Conservation (phyloP, 64 coral and sea anemone species). For the Porites australiensis region DNA sequence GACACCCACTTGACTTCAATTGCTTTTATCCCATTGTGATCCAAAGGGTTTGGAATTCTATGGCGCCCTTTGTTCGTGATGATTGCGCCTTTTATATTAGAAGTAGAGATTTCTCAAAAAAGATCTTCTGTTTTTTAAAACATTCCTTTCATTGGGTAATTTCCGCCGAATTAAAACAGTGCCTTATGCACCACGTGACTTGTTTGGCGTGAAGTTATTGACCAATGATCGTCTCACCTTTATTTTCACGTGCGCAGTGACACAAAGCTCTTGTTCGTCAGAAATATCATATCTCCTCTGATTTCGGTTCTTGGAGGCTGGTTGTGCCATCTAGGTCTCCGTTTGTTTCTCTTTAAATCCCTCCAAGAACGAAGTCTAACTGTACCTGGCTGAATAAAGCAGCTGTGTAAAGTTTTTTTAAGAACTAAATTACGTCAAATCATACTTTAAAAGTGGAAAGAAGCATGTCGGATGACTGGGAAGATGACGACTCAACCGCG, state of each 20-base stretch:
- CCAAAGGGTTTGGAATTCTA: too few relatives aligned
- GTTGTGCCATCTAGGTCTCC: not conserved
- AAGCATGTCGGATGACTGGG: slow-evolving; percentile 80
- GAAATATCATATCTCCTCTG: not conserved
- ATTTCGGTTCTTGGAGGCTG: not conserved
- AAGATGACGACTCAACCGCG: slow-evolving; percentile 14
- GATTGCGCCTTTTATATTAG: too few relatives aligned
- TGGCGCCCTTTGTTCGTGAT: too few relatives aligned
- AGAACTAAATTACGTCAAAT: not conserved
- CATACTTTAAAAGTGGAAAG: not conserved
- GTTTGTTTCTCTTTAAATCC: not conserved
- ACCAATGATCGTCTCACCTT: not conserved
- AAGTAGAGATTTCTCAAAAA: too few relatives aligned
- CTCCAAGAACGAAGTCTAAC: not conserved
- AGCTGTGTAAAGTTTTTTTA: not conserved
- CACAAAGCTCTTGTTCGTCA: not conserved
- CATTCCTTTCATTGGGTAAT: too few relatives aligned
- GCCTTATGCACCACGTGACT: not conserved
- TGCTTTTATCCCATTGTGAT: too few relatives aligned
- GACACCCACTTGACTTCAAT: too few relatives aligned
- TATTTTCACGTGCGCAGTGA: not conserved
- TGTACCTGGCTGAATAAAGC: not conserved
- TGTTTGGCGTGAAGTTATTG: not conserved
- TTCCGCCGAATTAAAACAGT: too few relatives aligned
- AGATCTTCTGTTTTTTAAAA: too few relatives aligned